phyloP scores from a whole-genome alignment of 1,140 invertebrate genomes.

The Kradibia gibbosae region DNA sequence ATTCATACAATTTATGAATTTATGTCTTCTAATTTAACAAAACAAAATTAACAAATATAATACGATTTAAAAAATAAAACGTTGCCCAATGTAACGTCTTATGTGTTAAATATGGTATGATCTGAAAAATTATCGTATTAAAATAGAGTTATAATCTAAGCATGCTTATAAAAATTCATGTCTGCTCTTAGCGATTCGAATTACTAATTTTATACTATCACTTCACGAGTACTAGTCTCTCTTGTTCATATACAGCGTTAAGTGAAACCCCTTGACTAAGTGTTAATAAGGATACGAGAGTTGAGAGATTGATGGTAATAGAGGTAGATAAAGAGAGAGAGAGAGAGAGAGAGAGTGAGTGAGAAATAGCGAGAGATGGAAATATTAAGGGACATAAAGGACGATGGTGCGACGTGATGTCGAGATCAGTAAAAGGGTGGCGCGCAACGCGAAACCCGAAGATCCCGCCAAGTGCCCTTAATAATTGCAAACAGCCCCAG shows the following conservation, averaged over 20 bases:
- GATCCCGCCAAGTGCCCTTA: slow-evolving; percentile 55
- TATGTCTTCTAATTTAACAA: too few species aligned
- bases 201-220: slow-evolving; percentile 16
- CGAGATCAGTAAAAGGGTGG: slow-evolving; percentile 35
- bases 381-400: not conserved
- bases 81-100: too few species aligned
- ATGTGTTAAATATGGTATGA: too few species aligned
- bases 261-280: not conserved
- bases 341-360: too few species aligned
- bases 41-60: too few species aligned
- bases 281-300: slow-evolving; percentile 47
- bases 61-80: too few species aligned
- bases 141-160: too few species aligned
- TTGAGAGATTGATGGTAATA: too few species aligned
- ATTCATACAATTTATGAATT: too few species aligned
- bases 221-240: not conserved
- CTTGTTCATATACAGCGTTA: not conserved
- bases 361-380: slow-evolving; percentile 29
- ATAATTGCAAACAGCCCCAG: slow-evolving; percentile 56
- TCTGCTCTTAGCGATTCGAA: not conserved
- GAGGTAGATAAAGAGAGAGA: too few species aligned
- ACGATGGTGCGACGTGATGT: not conserved
- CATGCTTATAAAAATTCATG: not conserved
- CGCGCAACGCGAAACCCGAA: slow-evolving; percentile 22
- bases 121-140: too few species aligned